phyloP scores from a whole-genome alignment of 2,113 vertebrate species.

The Callithrix jacchus region DNA sequence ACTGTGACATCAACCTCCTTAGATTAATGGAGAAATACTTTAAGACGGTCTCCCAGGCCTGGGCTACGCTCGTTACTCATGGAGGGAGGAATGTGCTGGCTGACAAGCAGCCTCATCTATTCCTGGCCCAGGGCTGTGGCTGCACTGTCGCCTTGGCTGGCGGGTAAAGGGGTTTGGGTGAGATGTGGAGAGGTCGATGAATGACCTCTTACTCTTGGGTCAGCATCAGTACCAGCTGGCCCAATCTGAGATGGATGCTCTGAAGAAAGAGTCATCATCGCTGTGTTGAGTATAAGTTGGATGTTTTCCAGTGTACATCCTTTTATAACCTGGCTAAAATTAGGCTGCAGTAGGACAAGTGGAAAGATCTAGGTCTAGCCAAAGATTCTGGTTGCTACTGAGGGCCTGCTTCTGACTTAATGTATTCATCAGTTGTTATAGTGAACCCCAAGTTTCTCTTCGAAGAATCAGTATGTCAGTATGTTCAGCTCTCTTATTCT shows the following conservation, averaged over 20 bases:
- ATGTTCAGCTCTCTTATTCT: too few species aligned
- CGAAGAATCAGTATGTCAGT: too few species aligned
- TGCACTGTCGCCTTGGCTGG: not conserved
- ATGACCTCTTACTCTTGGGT: not conserved
- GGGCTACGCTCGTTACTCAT: not conserved
- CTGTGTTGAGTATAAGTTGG: not conserved
- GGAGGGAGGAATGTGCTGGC: not conserved
- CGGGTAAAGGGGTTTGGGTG: not conserved
- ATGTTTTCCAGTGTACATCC: not conserved
- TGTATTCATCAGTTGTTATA: not conserved
- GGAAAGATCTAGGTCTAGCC: not conserved
- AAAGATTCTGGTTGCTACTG: not conserved
- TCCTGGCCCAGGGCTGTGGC: not conserved
- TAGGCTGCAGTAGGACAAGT: not conserved
- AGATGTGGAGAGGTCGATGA: not conserved
- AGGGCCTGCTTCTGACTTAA: not conserved
- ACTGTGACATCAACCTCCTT: not conserved
- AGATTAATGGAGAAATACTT: slow-evolving; percentile 4
- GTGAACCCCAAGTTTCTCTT: too few species aligned
- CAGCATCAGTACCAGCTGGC: not conserved
- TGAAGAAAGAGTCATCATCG: not conserved
- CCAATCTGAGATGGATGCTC: not conserved
- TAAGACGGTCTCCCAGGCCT: not conserved
- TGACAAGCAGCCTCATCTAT: not conserved
- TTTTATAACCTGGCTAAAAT: not conserved